phyloP scores from a whole-genome alignment of 2,797 vertebrate species.

The Sarcophilus harrisii region DNA sequence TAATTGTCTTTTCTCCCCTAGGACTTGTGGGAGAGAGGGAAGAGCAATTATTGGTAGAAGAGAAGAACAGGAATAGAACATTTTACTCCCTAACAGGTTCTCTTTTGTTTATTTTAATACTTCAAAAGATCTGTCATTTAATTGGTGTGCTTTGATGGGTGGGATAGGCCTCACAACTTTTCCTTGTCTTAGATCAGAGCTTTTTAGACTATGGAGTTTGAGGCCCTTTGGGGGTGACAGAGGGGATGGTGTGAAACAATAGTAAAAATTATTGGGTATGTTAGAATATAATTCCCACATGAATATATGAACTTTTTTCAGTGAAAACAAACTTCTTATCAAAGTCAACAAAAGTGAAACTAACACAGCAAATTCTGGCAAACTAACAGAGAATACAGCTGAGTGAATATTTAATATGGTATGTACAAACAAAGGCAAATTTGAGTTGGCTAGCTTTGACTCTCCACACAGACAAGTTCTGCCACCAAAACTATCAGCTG shows the following conservation, averaged over 20 bases:
- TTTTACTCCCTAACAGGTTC: not conserved
- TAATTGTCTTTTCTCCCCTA: not conserved
- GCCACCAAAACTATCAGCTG: not conserved
- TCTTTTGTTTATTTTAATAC: not conserved
- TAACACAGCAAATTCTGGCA: not conserved
- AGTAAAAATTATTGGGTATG: not conserved
- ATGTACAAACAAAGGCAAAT: not conserved
- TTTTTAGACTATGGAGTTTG: not conserved
- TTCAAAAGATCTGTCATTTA: not conserved
- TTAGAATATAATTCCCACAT: not conserved
- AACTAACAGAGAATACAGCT: not conserved
- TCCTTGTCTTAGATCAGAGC: not conserved
- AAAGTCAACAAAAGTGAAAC: conserved; percentile 1
- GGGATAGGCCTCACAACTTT: not conserved
- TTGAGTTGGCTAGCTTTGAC: not conserved
- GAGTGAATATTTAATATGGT: not conserved
- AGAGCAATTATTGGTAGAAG: not conserved
- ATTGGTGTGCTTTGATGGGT: not conserved
- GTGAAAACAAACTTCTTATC: not conserved
- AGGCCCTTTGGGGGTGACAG: not conserved
- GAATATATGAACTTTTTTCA: not conserved
- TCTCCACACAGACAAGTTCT: not conserved
- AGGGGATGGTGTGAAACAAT: not conserved
- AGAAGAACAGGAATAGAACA: not conserved
- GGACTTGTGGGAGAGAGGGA: not conserved